phyloP scores from a whole-genome alignment of 2,113 vertebrate genomes.

The Grantiella picta region DNA sequence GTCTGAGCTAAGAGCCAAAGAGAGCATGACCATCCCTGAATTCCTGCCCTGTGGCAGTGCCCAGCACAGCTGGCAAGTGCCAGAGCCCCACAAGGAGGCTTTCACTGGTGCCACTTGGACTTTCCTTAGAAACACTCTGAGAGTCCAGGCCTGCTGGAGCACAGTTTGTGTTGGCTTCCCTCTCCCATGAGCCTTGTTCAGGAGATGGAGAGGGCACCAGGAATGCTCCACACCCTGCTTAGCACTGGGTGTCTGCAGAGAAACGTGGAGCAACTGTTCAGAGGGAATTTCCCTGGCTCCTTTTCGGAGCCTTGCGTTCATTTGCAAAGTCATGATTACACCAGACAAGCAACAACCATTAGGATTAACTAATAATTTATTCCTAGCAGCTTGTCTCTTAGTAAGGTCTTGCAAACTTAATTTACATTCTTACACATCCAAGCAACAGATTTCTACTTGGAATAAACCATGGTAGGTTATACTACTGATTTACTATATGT shows the following conservation, averaged over 20 bases:
- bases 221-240: background rate
- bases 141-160: background rate
- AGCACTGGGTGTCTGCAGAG: background rate
- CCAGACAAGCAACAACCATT: background rate
- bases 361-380: background rate
- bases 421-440: background rate
- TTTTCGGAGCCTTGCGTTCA: background rate
- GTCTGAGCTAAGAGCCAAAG: background rate
- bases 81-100: background rate
- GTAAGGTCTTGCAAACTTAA: background rate
- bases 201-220: background rate
- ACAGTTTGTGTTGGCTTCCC: background rate
- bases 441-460: background rate
- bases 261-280: background rate
- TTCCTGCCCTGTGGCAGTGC: background rate
- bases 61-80: fast-evolving
- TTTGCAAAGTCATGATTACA: background rate
- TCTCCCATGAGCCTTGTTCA: background rate
- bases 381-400: background rate
- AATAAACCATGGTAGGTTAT: background rate
- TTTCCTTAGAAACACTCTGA: background rate
- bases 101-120: background rate
- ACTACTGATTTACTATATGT: background rate
- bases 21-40: background rate
- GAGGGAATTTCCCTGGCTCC: background rate